Base-by-base conservation (phyloP, 2,888 invertebrate genomes). In the Nymphalis urticae region DNA sequence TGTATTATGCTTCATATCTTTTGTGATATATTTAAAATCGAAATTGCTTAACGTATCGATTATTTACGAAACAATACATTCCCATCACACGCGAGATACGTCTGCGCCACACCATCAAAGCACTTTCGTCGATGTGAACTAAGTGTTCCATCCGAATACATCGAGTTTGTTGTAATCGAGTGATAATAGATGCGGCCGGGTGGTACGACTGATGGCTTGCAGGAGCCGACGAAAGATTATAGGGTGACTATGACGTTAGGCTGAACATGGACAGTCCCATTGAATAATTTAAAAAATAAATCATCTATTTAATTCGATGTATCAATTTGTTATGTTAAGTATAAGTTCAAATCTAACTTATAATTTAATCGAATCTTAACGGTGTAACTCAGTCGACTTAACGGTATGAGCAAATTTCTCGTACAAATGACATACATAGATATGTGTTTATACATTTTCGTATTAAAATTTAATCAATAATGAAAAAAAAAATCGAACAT, bases 171-270 rank as follows among this genome's bases (percentile, higher is more conserved):
- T 82, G 79, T 80, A 66, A 68, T 66, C 61, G 50, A 73, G 77
- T 74, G 80, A 72, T 79, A 78, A 79, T 77, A 78, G 79, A 80
- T 69, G 71, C 75, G 68, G 74, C 65, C 67, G 75, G 63, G 58
- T 36, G 36, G 58, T 19, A 19, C 42, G 58, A 64, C 67, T 61
- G 70, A 70, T 50, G 67, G 56, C 32, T 48, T 21, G 69, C 75
- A 75, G 75, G 64, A 61, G 63, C 59, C 67, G 68, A 54, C 68
- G 74, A 73, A 27, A 60, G 72, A 56, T 56, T 32, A 72, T 78
- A 76, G 73, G 75, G 76, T 78, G 75, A 7, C 53, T 60, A 66
- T 62, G 36, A 73, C 73, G 27, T 32, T 58, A 6, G 9, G 13
- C 17, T 27, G 1, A 8, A n/a, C 8, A 19, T 2, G 50, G 50